These are phyloP conservation scores for Pseudachorutes palmiensis DNA, from an alignment of 1,140 invertebrate species.

Conservation along the genomic window DNA sequence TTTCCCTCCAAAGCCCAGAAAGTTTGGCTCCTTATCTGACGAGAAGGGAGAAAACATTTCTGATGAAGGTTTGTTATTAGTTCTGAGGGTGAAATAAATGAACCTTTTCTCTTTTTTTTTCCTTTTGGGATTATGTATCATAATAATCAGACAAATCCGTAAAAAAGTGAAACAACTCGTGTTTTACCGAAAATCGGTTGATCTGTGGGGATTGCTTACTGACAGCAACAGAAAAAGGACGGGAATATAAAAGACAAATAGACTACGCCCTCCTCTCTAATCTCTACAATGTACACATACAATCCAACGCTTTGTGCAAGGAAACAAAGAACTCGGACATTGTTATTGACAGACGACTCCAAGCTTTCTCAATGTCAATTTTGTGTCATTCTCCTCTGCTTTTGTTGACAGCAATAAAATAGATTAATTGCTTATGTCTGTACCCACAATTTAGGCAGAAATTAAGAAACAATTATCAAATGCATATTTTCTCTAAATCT, in stretches of 20 bases:
- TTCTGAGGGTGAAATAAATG: slow-evolving; percentile 2
- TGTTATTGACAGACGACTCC: neutral
- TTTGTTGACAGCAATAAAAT: neutral
- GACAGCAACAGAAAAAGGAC: neutral
- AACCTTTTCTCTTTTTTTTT: no score
- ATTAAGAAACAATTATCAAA: neutral
- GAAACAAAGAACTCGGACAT: neutral
- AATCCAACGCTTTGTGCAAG: neutral
- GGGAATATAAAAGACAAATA: neutral
- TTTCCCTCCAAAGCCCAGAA: neutral
- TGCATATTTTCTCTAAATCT: neutral
- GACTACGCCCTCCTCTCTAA: neutral
- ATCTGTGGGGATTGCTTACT: neutral
- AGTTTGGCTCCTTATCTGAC: neutral
- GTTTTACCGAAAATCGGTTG: slow-evolving; percentile 5
- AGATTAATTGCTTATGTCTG: neutral
- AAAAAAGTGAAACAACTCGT: slow-evolving; percentile 1
- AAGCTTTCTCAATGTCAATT: neutral
- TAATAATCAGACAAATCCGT: slow-evolving; percentile 9
- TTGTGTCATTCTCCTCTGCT: neutral
- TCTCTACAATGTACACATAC: neutral
- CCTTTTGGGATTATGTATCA: slow-evolving; percentile 6
- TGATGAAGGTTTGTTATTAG: neutral
- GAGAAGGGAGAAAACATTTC: neutral
- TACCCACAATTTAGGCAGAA: neutral